Conservation (phyloP, 2,888 invertebrate species). For the Sthenelais limicola region DNA sequence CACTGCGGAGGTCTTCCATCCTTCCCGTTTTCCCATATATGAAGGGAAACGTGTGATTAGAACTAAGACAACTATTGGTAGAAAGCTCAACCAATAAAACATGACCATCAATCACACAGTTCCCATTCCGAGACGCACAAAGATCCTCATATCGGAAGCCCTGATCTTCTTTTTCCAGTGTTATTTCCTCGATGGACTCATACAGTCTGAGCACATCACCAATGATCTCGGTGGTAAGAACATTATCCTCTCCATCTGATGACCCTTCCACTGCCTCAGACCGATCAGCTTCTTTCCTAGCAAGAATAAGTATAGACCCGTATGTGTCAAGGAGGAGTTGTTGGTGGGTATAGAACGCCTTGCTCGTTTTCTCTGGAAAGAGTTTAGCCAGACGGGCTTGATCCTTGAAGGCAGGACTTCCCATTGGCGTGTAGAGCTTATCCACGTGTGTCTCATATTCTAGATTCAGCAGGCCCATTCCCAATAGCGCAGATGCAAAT, state of each 20-base stretch:
- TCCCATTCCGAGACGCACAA: constrained; percentile 51
- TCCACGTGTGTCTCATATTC: constrained; percentile 54
- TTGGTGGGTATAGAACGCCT: constrained; percentile 44
- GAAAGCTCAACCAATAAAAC: constrained; percentile 41
- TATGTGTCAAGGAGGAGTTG: constrained; percentile 29
- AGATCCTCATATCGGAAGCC: constrained; percentile 47
- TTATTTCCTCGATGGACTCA: constrained; percentile 24
- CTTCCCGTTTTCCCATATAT: background rate
- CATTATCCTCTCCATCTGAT: background rate
- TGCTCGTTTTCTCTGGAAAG: constrained; percentile 43
- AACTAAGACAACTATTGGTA: constrained; percentile 36
- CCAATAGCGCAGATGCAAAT: constrained; percentile 51
- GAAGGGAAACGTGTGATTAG: constrained; percentile 19
- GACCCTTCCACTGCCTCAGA: background rate
- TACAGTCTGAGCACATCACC: constrained; percentile 40
- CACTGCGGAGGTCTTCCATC: constrained; percentile 15
- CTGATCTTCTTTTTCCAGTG: constrained; percentile 32
- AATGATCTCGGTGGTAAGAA: background rate
- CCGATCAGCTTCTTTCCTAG: background rate
- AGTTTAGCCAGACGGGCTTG: constrained; percentile 41
- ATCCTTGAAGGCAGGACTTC: constrained; percentile 56
- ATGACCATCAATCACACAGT: constrained; percentile 54
- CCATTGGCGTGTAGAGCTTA: constrained; percentile 57
- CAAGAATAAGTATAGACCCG: constrained; percentile 44
- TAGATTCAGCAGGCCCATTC: constrained; percentile 51